Percentiles rank a stretch among this genome's conserved stretches.
Conservation (phyloP, 2,888 invertebrate species). For the Sarcophaga subvicina region DNA sequence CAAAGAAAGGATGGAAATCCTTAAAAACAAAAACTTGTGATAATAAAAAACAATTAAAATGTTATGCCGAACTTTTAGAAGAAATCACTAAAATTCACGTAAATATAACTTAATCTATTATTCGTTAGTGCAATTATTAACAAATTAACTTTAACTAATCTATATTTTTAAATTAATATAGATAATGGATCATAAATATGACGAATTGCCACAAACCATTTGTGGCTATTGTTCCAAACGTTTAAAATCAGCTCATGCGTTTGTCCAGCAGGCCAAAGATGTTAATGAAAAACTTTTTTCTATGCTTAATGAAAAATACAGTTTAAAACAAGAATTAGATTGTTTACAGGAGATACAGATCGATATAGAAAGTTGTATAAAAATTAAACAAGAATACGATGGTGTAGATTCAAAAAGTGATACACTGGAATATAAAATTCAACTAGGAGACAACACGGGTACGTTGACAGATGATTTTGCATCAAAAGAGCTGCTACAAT, state of each 20-base stretch:
- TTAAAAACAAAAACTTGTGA: not conserved
- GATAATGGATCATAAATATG: conserved; percentile 21
- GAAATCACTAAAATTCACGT: conserved; percentile 47
- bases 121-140: not conserved
- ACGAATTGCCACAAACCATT: conserved; percentile 34
- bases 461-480: not conserved
- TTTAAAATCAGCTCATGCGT: conserved; percentile 37
- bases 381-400: conserved; percentile 32
- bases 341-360: conserved; percentile 37
- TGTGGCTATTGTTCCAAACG: conserved; percentile 30
- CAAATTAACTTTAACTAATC: not conserved
- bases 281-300: conserved; percentile 23
- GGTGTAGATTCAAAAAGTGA: not conserved
- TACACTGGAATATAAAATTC: not conserved
- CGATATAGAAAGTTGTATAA: conserved; percentile 8
- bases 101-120: not conserved
- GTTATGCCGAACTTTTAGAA: conserved; percentile 43
- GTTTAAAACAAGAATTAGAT: conserved; percentile 13
- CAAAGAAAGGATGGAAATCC: conserved; percentile 6
- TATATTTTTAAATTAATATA: not conserved
- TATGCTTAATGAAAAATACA: conserved; percentile 11
- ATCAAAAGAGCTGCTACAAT: not conserved
- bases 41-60: not conserved
- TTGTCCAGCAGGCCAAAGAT: conserved; percentile 36
- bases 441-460: not conserved